Base-by-base conservation (phyloP, 2,797 vertebrate genomes). In the Mus caroli region DNA sequence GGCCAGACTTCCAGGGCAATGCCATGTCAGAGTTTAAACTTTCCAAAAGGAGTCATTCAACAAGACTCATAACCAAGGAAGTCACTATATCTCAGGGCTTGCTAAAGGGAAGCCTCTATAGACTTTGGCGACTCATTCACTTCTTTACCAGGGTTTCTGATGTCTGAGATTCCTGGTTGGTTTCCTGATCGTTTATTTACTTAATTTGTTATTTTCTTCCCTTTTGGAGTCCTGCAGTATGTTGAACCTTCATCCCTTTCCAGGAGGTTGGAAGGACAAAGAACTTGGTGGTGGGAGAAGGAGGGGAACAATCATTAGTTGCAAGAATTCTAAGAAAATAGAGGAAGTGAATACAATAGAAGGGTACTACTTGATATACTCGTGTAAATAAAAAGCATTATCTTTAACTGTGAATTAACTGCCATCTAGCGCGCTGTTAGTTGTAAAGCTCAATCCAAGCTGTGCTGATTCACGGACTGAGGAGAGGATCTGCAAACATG, bases 341-440 rank as follows among this genome's bases (percentile, higher is more conserved):
- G 97, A 97, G 97, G 98, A 97, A 96, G 98, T 97, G 97, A 98
- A 97, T 99, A 99, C 98, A 98, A 98, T 98, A 98, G 98, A 86
- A 98, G 97, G 91, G 94, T 98, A 98, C 97, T 97, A 98, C 98
- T 98, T 96, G 97, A 98, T 98, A 99, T 98, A 99, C 96, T 90
- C 20, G 92, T 98, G 98, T 98, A 98, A 98, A 98, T 98, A 98
- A 98, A 98, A 98, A 98, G 98, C 98, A 97, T 97, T 86, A 94
- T 96, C 97, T 92, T 96, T 97, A 98, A 98, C 97, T 97, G 98
- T 96, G 94, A 98, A 98, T 97, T 98, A 98, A 98, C 96, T 97
- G 97, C 98, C 97, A 96, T 95, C 97, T 97, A 97, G 80, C 96
- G 96, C 98, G 96, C 97, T 95, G 96, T 98, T 98, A 98, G 97